Evolutionary conservation across 2,797 vertebrate genomes (phyloP), one percentile per base, ranked within the genome.

Genomic region (Rhinoraja longicauda): DNA sequence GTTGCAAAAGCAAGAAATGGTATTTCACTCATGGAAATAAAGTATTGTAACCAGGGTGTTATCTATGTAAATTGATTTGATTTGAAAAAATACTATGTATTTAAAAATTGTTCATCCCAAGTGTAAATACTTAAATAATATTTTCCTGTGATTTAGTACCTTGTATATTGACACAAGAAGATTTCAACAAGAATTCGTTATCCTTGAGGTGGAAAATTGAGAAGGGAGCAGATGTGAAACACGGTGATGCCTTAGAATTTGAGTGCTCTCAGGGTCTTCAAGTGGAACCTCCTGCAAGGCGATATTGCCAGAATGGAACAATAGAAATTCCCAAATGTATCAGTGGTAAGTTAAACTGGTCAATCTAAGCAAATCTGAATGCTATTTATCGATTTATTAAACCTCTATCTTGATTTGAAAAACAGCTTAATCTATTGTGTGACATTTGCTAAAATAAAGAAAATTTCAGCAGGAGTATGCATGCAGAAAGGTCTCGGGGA

Each of bases 141-240:
- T 2, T 19, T 93, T 91, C 93, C 0, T 94, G 86, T 94, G 81
- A 93, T 93, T 39, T 93, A 96, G 96, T 57, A 93, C 94, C 95
- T 57, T 96, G 95, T 93, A 93, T 76, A 32, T 64, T 95, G n/a
- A 92, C 26, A 17, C 0, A 3, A 21, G 29, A 93, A 0, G 26
- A 45, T 1, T 93, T 95, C 94, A n/a, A 7, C 1, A 0, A 0
- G 70, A 12, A 59, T 12, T 94, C 94, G 4, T 94, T 96, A 82
- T 0, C 0, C 1, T 93, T 95, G 15, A 13, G 0, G 8, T 0
- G 4, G 36, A 0, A 0, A 1, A 0, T 0, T 0, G 0, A 1
- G 0, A 0, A 0, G 1, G 94, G 84, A 53, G 0, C 94, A 1
- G 94, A 93, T 78, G 0, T 32, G 57, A 0, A 0, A 13, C 95